These are phyloP conservation scores for Rhodophaea formosa DNA, from an alignment of 2,888 invertebrate genomes.

Conservation along the genomic window DNA sequence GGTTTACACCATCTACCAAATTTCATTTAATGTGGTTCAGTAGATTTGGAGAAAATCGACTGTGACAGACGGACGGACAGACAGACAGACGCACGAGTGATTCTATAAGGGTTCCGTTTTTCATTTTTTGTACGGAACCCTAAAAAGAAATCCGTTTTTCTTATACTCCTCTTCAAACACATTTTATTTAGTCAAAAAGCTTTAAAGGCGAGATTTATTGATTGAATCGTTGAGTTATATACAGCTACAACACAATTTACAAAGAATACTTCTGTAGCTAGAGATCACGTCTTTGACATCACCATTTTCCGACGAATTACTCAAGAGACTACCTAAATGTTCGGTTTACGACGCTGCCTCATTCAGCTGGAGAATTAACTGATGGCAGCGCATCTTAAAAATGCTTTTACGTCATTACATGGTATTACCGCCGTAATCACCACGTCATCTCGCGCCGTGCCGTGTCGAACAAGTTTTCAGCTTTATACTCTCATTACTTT, in stretches of 20 bases:
- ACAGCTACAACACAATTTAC: not conserved
- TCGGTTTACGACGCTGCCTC: slow-evolving; percentile 7
- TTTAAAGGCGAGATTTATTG: too few species aligned
- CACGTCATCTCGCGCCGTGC: slow-evolving; percentile 39
- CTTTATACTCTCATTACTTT: slow-evolving; percentile 37
- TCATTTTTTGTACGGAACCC: too few species aligned
- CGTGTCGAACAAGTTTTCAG: slow-evolving; percentile 43
- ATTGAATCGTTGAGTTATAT: too few species aligned
- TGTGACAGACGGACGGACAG: too few species aligned
- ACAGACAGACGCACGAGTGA: too few species aligned
- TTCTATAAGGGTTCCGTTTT: too few species aligned
- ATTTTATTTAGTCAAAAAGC: too few species aligned
- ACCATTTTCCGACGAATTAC: slow-evolving; percentile 4
- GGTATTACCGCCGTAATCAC: slow-evolving; percentile 46
- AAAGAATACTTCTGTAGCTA: not conserved
- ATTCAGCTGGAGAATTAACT: slow-evolving; percentile 24
- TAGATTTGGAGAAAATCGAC: too few species aligned
- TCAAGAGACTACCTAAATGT: slow-evolving; percentile 7
- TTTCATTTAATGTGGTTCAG: too few species aligned
- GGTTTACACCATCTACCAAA: too few species aligned
- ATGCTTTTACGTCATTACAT: slow-evolving; percentile 54
- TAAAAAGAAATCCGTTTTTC: too few species aligned
- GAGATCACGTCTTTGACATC: slow-evolving; percentile 9
- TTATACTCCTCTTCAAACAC: too few species aligned
- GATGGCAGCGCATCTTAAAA: slow-evolving; percentile 38